Evolutionary conservation across 2,888 invertebrate genomes (phyloP).

Genomic region (Drosophila meridionalis): DNA sequence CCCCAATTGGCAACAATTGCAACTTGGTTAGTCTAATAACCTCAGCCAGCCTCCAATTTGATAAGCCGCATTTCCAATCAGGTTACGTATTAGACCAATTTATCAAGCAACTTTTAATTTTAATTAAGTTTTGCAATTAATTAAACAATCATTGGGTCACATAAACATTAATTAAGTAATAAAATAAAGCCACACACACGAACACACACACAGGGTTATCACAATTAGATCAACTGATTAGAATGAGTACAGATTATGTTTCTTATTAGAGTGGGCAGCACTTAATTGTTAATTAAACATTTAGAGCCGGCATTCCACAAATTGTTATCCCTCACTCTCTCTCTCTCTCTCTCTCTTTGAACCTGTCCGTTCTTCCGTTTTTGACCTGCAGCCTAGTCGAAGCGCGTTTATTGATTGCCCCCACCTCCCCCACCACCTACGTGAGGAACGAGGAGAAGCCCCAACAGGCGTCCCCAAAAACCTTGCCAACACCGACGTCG

Average conservation of each 20-base stretch:
- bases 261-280: constrained; percentile 1
- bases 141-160: constrained; percentile 38
- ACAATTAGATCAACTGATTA: constrained; percentile 52
- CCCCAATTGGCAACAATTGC: constrained; percentile 57
- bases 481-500: constrained; percentile 61
- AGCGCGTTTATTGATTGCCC: constrained; percentile 76
- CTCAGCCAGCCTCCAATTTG: constrained; percentile 22
- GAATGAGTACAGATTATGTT: constrained; percentile 12
- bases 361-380: neutral
- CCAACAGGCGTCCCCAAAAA: constrained; percentile 67
- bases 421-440: constrained; percentile 41
- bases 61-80: constrained; percentile 26
- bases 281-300: constrained; percentile 35
- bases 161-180: constrained; percentile 46
- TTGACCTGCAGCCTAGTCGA: constrained; percentile 27
- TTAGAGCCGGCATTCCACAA: constrained; percentile 62
- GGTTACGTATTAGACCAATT: constrained; percentile 11
- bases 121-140: constrained; percentile 42
- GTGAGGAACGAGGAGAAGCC: constrained; percentile 36
- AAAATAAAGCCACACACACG: constrained; percentile 7
- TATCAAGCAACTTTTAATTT: constrained; percentile 38
- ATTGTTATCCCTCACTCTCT: constrained; percentile 1
- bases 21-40: constrained; percentile 23
- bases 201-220: constrained; percentile 30
- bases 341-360: neutral